phyloP scores from a whole-genome alignment of 23 tunicate genomes.

The Botrylloides violaceus region DNA sequence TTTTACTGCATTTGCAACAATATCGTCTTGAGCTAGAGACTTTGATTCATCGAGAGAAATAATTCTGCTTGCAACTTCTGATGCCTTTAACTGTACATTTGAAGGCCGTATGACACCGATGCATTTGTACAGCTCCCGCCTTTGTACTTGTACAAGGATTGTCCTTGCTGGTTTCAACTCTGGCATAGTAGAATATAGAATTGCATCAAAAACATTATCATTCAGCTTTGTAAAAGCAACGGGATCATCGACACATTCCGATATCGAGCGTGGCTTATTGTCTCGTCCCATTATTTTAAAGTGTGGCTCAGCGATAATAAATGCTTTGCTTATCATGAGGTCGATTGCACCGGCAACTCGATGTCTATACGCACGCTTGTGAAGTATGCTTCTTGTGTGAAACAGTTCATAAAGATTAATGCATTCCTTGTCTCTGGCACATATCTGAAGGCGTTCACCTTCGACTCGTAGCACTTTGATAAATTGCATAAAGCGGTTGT shows the following conservation, averaged over 20 bases:
- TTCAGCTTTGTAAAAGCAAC: constrained; percentile 50
- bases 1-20: constrained; percentile 7
- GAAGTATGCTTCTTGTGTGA: constrained; percentile 55
- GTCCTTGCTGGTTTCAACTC: constrained; percentile 24
- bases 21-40: neutral
- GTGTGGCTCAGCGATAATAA: constrained; percentile 41
- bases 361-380: constrained; percentile 66
- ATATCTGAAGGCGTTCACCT: constrained; percentile 46
- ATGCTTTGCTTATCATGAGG: constrained; percentile 73
- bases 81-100: neutral
- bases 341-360: constrained; percentile 42
- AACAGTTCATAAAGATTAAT: constrained; percentile 64
- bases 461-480: constrained; percentile 43
- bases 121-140: constrained; percentile 46
- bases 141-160: constrained; percentile 30
- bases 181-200: constrained; percentile 15
- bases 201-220: constrained; percentile 48
- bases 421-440: constrained; percentile 72
- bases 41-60: neutral
- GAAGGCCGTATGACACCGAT: constrained; percentile 22
- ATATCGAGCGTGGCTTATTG: constrained; percentile 7
- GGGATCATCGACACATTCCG: constrained; percentile 41
- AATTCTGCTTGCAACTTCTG: neutral
- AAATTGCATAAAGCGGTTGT: constrained; percentile 37
- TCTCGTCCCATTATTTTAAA: neutral